Evolutionary conservation across 2,113 vertebrate species (phyloP), one percentile per base, ranked within the genome.

Genomic region (Lepus timidus): DNA sequence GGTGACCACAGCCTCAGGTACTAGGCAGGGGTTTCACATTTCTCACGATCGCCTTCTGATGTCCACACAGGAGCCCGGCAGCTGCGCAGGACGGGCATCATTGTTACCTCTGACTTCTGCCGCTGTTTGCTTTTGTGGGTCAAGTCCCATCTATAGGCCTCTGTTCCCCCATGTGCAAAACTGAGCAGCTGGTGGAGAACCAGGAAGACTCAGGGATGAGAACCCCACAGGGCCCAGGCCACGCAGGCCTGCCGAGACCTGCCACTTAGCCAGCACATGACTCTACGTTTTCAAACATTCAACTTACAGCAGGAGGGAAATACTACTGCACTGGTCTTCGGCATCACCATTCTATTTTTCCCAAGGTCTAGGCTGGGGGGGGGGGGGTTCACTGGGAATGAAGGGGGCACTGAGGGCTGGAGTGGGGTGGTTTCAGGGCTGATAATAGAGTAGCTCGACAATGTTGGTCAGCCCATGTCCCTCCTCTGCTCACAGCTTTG

Each of bases 391-490:
- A 20, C 7, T 62, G 62, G 52, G 14, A 22, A 36, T 49, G 44
- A 44, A 33, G 36, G 3, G 27, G 81, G 9, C 44, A 39, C 61
- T 73, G 6, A 84, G 7, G 74, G 51, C 29, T 58, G 12, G 67
- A 44, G 23, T 4, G 23, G 4, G 51, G 16, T 2, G 5, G 33
- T 61, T 44, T 85, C 23, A 19, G 12, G 13, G 93, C 31, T 79
- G 23, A 55, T 7, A 7, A 29, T 13, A 44, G 2, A 33, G 31
- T 31, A n/a, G 62, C 22, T 39, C 23, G n/a, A 33, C 61, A 58
- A 61, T 0, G 0, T 16, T 33, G 2, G 17, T 55, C 64, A 89
- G 85, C 68, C 16, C 2, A 3, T 0, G 0, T 39, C 4, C 20
- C 39, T 86, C 27, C 36, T 58, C 61, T 76, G 52, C 4, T 17